These are phyloP conservation scores for Rousettus madagascariensis DNA, from an alignment of 2,797 vertebrate species.

Conservation along the genomic window DNA sequence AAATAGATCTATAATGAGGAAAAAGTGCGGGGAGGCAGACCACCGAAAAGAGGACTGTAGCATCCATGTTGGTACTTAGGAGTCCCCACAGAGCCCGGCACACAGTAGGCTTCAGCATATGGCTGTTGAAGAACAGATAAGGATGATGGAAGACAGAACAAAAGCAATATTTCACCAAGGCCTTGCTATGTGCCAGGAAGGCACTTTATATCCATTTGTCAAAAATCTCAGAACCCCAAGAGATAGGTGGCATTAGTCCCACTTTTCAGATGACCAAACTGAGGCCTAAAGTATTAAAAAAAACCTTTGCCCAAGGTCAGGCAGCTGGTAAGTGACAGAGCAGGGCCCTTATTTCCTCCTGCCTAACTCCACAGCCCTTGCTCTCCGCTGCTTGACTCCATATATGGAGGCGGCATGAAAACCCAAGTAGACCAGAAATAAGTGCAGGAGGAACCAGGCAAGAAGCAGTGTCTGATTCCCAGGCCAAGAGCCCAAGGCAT, in stretches of 20 bases:
- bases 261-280: conserved; percentile 46
- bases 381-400: background rate
- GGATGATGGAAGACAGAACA: background rate
- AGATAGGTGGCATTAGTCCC: background rate
- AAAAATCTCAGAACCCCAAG: background rate
- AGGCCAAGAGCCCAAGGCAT: background rate
- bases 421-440: background rate
- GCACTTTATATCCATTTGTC: background rate
- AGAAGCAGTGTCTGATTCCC: background rate
- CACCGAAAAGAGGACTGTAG: background rate
- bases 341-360: background rate
- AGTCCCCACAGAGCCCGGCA: background rate
- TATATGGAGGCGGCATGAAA: background rate
- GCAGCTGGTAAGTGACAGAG: background rate
- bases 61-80: background rate
- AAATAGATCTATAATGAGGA: background rate
- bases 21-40: background rate
- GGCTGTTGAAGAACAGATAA: background rate
- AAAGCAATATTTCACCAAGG: rapidly evolving
- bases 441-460: background rate
- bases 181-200: background rate
- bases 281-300: background rate
- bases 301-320: background rate
- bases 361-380: background rate
- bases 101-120: background rate